Conservation (phyloP, 2,888 invertebrate genomes). For the Mycogona germanica region DNA sequence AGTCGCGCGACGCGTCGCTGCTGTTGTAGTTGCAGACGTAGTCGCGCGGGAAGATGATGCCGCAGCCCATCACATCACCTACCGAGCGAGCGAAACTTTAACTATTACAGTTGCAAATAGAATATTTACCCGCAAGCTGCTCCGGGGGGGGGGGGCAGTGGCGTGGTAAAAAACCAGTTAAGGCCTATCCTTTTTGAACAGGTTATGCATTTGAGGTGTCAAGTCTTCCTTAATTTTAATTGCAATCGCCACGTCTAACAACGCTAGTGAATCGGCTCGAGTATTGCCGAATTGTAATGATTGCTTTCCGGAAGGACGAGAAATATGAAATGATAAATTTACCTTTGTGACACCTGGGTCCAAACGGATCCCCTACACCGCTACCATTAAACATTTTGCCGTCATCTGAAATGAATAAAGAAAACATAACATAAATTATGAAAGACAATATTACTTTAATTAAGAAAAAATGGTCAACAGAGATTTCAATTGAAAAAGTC, state of each 20-base stretch:
- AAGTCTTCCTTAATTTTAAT: too few relatives aligned
- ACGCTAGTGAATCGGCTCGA: too few relatives aligned
- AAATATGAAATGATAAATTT: too few relatives aligned
- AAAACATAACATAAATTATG: background rate
- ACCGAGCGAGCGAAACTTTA: background rate
- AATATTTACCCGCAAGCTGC: too few relatives aligned
- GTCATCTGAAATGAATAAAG: conserved; percentile 33
- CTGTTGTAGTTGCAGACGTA: conserved; percentile 29
- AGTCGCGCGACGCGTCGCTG: conserved; percentile 26
- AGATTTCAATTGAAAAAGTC: background rate
- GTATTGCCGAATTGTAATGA: too few relatives aligned
- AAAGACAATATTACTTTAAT: background rate
- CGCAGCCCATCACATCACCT: conserved; percentile 44
- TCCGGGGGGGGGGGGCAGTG: too few relatives aligned
- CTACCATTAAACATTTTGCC: conserved; percentile 42
- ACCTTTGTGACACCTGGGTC: conserved; percentile 41
- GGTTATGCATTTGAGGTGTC: too few relatives aligned
- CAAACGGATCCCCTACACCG: conserved; percentile 41
- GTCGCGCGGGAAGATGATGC: conserved; percentile 39
- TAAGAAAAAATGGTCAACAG: background rate
- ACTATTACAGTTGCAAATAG: too few relatives aligned
- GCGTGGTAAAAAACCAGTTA: too few relatives aligned
- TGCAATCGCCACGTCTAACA: too few relatives aligned
- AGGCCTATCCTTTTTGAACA: too few relatives aligned
- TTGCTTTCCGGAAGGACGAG: too few relatives aligned